Percentiles rank a stretch among this genome's conserved stretches.
These are phyloP conservation scores for Parazoanthus atlanticus DNA, from an alignment of 92 coral and sea anemone genomes.

Conservation along the genomic window DNA sequence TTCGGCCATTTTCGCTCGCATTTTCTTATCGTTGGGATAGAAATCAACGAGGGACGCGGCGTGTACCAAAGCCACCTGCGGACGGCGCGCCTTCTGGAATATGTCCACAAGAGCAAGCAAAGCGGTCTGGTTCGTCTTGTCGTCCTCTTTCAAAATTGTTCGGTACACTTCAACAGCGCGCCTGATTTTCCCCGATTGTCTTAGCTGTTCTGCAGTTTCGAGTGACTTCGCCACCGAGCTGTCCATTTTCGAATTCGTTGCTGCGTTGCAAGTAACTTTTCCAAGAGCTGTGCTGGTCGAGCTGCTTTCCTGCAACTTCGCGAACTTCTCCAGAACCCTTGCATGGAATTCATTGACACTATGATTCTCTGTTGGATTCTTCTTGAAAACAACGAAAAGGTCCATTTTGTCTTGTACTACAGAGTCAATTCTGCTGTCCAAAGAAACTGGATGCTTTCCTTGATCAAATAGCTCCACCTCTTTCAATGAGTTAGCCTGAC, in stretches of 20 bases:
- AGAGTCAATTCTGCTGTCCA: slow-evolving; percentile 23
- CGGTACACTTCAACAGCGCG: slow-evolving; percentile 50
- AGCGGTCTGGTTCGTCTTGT: slow-evolving; percentile 36
- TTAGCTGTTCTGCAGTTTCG: slow-evolving; percentile 28
- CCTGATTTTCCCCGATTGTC: slow-evolving; percentile 35
- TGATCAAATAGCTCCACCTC: slow-evolving; percentile 33
- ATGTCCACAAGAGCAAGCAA: slow-evolving; percentile 54
- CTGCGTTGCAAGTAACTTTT: background rate
- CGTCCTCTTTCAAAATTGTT: slow-evolving; percentile 31
- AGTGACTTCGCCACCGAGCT: background rate
- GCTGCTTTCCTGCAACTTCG: background rate
- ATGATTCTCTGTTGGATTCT: background rate
- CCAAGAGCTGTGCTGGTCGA: background rate
- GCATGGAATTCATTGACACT: slow-evolving; percentile 8
- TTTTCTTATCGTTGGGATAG: slow-evolving; percentile 26
- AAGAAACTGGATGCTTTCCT: slow-evolving; percentile 23
- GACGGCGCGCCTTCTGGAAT: slow-evolving; percentile 46
- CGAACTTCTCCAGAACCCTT: background rate
- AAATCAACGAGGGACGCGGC: slow-evolving; percentile 37
- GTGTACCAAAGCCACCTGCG: slow-evolving; percentile 46
- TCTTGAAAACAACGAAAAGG: slow-evolving; percentile 44
- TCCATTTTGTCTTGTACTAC: slow-evolving; percentile 55
- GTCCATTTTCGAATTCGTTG: background rate
- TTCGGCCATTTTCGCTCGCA: slow-evolving; percentile 45
- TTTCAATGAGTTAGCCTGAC: slow-evolving; percentile 14